Evolutionary conservation across 1,140 invertebrate genomes (phyloP), one percentile per base, ranked within the genome.

Genomic region (Aphelenchoides avenae): DNA sequence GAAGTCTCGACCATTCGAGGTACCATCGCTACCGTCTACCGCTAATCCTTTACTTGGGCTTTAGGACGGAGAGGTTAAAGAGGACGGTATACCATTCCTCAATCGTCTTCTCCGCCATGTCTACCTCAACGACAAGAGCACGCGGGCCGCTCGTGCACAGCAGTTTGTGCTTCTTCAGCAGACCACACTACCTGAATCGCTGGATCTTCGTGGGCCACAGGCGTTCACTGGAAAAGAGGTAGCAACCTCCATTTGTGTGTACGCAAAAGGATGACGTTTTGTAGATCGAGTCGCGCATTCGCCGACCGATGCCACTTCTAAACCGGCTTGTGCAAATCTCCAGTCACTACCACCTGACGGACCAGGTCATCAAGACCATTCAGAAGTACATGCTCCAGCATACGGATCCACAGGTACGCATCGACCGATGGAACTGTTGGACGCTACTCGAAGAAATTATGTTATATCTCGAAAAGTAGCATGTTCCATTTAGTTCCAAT

Each of bases 131-230:
- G 70, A 69, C n/a, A 39, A 76, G 13, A 36, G 31, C 13, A 62
- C 40, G 13, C 62, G 50, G 24, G 33, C 56, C 7, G 37, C 54
- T 18, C 30, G 64, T 24, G 30, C 13, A 9, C 64, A 67, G 34
- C 39, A 37, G 15, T 69, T 69, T 54, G 56, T 68, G n/a, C 47
- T 30, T 4, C 31, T 73, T 6, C 63, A 55, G 13, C 30, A 33
- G 1, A 61, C 52, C 7, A 20, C 40, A 13, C 46, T 54, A 18
- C 44, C 56, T 22, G 51, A 71, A 54, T 40, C 24, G 18, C 37
- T 69, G 44, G 58, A 74, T 53, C 36, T 74, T 29, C 34, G 70
- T 24, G 65, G 51, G 15, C 55, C 70, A 6, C 53, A 54, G n/a
- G 70, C 39, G 3, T 20, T 70, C 9, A 51, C 43, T 47, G 50